Conservation (phyloP, 2,888 invertebrate species). For the Protodeltote pygarga region DNA sequence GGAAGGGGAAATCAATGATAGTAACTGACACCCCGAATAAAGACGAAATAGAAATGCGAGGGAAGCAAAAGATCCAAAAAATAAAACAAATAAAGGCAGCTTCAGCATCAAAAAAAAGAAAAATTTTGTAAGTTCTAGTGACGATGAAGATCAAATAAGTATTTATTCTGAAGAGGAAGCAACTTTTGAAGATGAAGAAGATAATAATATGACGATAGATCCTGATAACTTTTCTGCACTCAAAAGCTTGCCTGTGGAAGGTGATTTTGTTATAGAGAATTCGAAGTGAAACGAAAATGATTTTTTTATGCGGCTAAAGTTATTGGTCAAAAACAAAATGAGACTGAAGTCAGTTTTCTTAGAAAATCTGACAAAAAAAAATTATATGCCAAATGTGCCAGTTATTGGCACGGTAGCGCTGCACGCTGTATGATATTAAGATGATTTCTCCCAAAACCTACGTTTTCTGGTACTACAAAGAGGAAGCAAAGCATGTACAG, state of each 20-base stretch:
- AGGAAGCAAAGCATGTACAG: slow-evolving; percentile 34
- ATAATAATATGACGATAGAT: slow-evolving; percentile 15
- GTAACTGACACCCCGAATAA: slow-evolving; percentile 54
- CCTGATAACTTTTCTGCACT: slow-evolving; percentile 14
- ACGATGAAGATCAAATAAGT: slow-evolving; percentile 39
- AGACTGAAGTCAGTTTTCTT: slow-evolving; percentile 33
- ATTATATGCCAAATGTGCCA: slow-evolving; percentile 39
- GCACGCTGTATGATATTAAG: slow-evolving; percentile 29
- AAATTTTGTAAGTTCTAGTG: slow-evolving; percentile 33
- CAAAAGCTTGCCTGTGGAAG: slow-evolving; percentile 21
- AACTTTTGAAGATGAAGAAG: slow-evolving; percentile 24
- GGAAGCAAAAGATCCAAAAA: slow-evolving; percentile 11
- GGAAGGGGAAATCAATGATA: slow-evolving; percentile 49
- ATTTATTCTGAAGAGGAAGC: slow-evolving; percentile 39
- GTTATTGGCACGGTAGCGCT: slow-evolving; percentile 39
- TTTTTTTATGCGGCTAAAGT: slow-evolving; percentile 33
- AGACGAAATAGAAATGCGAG: slow-evolving; percentile 28
- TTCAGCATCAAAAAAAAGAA: slow-evolving; percentile 29
- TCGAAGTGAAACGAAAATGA: slow-evolving; percentile 23
- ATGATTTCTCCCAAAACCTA: slow-evolving; percentile 31
- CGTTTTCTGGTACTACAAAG: slow-evolving; percentile 35
- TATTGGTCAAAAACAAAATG: slow-evolving; percentile 19
- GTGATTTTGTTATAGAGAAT: slow-evolving; percentile 29
- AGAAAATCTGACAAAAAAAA: slow-evolving; percentile 32
- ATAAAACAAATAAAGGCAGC: slow-evolving; percentile 17